A percentile compares a stretch with the other conserved stretches of the same genome.
Evolutionary conservation across 1,140 invertebrate genomes (phyloP).

Genomic region (Rhynchophorus ferrugineus): DNA sequence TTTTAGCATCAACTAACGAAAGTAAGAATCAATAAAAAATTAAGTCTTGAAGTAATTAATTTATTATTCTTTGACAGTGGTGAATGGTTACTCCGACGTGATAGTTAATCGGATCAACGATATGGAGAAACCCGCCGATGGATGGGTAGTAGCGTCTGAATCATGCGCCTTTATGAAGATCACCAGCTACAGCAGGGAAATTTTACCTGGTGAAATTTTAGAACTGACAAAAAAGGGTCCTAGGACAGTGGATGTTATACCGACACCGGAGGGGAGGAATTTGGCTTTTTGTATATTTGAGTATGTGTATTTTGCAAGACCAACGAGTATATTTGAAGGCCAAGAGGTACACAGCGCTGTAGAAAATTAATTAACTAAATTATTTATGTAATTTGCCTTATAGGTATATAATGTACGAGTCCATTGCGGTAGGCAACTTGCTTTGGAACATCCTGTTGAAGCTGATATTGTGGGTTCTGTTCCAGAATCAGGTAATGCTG

Average conservation of each 20-base stretch:
- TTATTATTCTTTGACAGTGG: constrained; percentile 29
- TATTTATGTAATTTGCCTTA: not conserved
- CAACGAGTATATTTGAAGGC: constrained; percentile 85
- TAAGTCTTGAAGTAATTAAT: not conserved
- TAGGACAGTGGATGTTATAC: constrained; percentile 76
- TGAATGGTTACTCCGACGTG: constrained; percentile 33
- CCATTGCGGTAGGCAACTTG: constrained; percentile 85
- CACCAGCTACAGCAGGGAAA: constrained; percentile 78
- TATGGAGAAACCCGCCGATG: constrained; percentile 47
- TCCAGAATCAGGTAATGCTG: constrained; percentile 93
- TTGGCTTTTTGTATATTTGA: constrained; percentile 98
- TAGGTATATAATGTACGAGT: constrained; percentile 84
- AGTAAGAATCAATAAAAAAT: constrained; percentile 18
- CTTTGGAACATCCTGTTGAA: constrained; percentile 78
- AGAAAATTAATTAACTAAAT: not conserved
- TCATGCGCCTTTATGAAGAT: constrained; percentile 90
- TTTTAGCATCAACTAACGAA: constrained; percentile 57
- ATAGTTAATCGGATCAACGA: constrained; percentile 15
- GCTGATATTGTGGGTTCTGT: constrained; percentile 94
- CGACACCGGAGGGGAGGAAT: constrained; percentile 57
- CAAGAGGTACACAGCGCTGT: constrained; percentile 57
- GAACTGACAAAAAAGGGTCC: constrained; percentile 81
- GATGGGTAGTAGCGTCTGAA: constrained; percentile 94
- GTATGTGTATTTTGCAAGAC: constrained; percentile 95
- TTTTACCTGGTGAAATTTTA: constrained; percentile 88